A percentile compares a stretch with the other conserved stretches of the same genome.
Conservation (phyloP, 2,113 vertebrate genomes). For the Mesoclemmys tuberculata region DNA sequence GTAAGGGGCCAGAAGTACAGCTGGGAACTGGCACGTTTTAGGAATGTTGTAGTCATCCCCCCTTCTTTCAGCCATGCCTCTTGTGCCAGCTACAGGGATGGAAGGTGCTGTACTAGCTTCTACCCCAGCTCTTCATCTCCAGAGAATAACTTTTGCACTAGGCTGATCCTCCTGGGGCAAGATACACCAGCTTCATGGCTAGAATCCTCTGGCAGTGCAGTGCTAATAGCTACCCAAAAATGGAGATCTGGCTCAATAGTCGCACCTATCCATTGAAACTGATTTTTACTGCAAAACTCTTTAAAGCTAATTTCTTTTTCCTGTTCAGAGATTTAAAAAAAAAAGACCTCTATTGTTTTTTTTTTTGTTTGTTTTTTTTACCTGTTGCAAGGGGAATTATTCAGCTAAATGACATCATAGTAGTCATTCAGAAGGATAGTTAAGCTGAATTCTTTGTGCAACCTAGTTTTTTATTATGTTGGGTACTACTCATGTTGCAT, state of each 20-base stretch:
- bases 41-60: accelerated
- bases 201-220: not conserved
- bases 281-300: conserved; percentile 12
- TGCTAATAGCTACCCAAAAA: not conserved
- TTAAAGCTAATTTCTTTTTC: conserved; percentile 51
- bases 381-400: conserved; percentile 56
- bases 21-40: not conserved
- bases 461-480: conserved; percentile 74
- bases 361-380: conserved; percentile 9
- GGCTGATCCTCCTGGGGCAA: not conserved
- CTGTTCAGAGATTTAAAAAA: conserved; percentile 8
- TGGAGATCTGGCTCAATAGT: not conserved
- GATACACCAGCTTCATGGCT: not conserved
- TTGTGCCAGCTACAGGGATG: accelerated
- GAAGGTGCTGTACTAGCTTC: not conserved
- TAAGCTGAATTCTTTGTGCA: conserved; percentile 68
- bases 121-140: accelerated
- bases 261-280: not conserved
- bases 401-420: conserved; percentile 55
- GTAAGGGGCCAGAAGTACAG: not conserved
- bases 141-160: not conserved
- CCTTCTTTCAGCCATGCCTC: accelerated
- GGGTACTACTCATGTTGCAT: conserved; percentile 75
- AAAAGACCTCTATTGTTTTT: conserved; percentile 38
- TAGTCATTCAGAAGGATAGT: conserved; percentile 61